phyloP scores from a whole-genome alignment of 2,113 vertebrate genomes.

The Rhinopithecus roxellana region DNA sequence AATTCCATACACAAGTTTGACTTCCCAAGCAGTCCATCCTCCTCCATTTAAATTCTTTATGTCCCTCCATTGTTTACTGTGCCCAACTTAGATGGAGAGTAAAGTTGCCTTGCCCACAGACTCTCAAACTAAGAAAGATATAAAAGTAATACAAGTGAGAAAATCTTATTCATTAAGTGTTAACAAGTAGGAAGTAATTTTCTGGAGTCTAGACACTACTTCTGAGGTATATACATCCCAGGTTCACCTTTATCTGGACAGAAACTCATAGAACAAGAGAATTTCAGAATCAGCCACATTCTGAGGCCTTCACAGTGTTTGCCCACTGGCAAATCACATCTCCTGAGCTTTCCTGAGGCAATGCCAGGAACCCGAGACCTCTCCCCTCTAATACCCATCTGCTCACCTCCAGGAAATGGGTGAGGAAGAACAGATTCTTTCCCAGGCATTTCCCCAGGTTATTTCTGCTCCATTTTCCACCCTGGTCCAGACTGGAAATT shows the following conservation, averaged over 20 bases:
- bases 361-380: neutral
- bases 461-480: neutral
- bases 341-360: neutral
- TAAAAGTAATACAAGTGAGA: neutral
- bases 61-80: neutral
- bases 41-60: neutral
- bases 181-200: neutral
- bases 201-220: neutral
- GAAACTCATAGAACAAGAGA: neutral
- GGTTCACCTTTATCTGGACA: neutral
- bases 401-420: neutral
- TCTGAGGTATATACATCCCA: neutral
- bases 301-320: neutral
- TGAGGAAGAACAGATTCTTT: neutral
- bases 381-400: rapidly evolving
- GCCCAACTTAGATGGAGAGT: neutral
- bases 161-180: neutral
- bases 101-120: neutral
- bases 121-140: neutral
- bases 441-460: neutral
- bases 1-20: neutral
- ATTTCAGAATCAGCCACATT: neutral
- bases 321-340: neutral
- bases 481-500: neutral
- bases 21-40: neutral